Evolutionary conservation across 2,797 vertebrate species (phyloP).

Genomic region (Molossus alvarezi): DNA sequence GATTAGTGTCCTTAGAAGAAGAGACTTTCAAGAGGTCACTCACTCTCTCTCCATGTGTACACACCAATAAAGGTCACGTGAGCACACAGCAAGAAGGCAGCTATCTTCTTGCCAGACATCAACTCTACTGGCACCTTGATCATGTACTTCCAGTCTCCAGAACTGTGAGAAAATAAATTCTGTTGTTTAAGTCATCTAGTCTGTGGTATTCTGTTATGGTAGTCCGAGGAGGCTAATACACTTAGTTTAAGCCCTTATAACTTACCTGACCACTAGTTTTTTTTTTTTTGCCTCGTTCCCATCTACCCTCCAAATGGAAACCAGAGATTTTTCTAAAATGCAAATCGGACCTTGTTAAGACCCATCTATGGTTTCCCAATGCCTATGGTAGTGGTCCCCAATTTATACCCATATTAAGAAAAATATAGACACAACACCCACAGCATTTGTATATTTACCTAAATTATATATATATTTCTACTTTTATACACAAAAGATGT

Average conservation of each 20-base stretch:
- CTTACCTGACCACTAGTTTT: constrained; percentile 19
- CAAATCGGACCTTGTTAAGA: constrained; percentile 54
- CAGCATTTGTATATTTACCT: constrained; percentile 10
- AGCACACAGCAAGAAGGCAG: background rate
- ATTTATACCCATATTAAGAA: constrained; percentile 19
- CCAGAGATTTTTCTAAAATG: constrained; percentile 64
- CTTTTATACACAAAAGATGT: constrained; percentile 34
- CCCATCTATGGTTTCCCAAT: background rate
- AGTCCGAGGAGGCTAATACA: background rate
- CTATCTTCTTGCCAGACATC: background rate
- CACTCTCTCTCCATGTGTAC: background rate
- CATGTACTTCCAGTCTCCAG: background rate
- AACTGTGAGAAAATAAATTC: constrained; percentile 19
- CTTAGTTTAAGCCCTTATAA: constrained; percentile 12
- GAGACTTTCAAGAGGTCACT: background rate
- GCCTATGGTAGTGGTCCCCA: background rate
- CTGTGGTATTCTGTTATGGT: background rate
- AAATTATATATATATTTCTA: background rate
- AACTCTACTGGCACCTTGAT: background rate
- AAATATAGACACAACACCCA: background rate
- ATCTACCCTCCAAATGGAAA: constrained; percentile 22
- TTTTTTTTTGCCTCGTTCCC: background rate
- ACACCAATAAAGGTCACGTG: background rate
- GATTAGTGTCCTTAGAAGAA: constrained; percentile 34
- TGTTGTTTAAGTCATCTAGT: background rate